Evolutionary conservation across 2,113 vertebrate species (phyloP).

Genomic region (Cacatua alba): DNA sequence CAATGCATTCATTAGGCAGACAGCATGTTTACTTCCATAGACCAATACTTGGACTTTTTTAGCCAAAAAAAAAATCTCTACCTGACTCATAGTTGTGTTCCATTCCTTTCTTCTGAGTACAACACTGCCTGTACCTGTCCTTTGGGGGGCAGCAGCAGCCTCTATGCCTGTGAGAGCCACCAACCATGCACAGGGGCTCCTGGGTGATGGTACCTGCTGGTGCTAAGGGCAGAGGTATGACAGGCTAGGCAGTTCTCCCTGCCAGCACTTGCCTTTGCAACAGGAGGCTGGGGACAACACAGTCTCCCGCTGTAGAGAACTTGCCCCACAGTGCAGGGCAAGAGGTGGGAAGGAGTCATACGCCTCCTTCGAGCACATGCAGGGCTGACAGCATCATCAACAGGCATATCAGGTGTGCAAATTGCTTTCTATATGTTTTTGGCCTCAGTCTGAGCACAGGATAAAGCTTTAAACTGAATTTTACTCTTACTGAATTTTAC

Average conservation of each 20-base stretch:
- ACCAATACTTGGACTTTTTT: background rate
- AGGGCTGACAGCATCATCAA: background rate
- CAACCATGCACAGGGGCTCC: accelerated
- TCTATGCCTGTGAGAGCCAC: accelerated
- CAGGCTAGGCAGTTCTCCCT: background rate
- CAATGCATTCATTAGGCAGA: background rate
- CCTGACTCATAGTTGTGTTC: accelerated
- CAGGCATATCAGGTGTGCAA: background rate
- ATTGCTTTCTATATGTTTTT: background rate
- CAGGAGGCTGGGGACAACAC: background rate
- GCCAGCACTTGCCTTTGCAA: background rate
- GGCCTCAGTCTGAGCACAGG: background rate
- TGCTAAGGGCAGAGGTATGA: accelerated
- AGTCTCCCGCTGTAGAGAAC: background rate
- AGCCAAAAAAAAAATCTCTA: accelerated
- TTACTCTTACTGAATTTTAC: background rate
- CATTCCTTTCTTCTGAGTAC: background rate
- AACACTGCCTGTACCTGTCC: background rate
- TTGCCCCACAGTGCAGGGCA: accelerated
- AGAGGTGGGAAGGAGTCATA: background rate
- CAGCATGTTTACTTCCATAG: background rate
- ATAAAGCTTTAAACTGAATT: background rate
- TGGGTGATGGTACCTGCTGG: accelerated
- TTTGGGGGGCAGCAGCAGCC: background rate
- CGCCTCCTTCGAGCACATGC: background rate